These are phyloP conservation scores for Orius insidiosus DNA, from an alignment of 1,140 invertebrate species.

Conservation along the genomic window DNA sequence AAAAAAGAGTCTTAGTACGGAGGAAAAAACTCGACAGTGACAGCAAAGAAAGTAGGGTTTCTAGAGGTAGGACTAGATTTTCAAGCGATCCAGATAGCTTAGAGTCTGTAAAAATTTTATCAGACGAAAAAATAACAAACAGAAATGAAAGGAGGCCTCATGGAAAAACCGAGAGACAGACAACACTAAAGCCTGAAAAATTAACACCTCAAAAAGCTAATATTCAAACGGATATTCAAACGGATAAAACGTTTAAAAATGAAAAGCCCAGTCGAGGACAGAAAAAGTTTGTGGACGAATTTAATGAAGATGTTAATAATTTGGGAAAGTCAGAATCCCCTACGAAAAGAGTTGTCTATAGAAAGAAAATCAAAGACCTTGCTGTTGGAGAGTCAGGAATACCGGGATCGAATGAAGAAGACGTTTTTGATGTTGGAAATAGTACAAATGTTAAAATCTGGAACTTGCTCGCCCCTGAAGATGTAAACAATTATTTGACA, in stretches of 20 bases:
- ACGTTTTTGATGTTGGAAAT: too few relatives aligned
- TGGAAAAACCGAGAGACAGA: too few relatives aligned
- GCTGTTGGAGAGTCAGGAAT: slow-evolving; percentile 9
- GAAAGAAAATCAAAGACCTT: slow-evolving; percentile 7
- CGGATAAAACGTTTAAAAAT: background rate
- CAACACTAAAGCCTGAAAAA: too few relatives aligned
- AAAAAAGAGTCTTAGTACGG: background rate
- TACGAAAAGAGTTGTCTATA: background rate
- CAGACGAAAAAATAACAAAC: too few relatives aligned
- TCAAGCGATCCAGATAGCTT: background rate
- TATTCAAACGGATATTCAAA: too few relatives aligned
- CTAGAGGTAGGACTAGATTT: slow-evolving; percentile 5
- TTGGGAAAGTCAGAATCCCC: too few relatives aligned
- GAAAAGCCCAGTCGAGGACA: background rate
- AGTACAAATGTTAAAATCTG: too few relatives aligned
- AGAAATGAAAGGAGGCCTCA: background rate
- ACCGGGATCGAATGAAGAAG: background rate
- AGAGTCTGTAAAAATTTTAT: too few relatives aligned
- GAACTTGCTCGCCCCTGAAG: too few relatives aligned
- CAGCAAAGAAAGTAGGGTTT: background rate
- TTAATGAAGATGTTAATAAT: background rate
- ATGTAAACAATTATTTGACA: too few relatives aligned
- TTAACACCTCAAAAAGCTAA: too few relatives aligned
- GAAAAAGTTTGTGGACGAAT: background rate
- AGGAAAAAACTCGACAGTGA: background rate